A percentile compares a stretch with the other conserved stretches of the same genome.
These are phyloP conservation scores for Odiellus spinosus DNA, from an alignment of 2,888 invertebrate species.

Conservation along the genomic window DNA sequence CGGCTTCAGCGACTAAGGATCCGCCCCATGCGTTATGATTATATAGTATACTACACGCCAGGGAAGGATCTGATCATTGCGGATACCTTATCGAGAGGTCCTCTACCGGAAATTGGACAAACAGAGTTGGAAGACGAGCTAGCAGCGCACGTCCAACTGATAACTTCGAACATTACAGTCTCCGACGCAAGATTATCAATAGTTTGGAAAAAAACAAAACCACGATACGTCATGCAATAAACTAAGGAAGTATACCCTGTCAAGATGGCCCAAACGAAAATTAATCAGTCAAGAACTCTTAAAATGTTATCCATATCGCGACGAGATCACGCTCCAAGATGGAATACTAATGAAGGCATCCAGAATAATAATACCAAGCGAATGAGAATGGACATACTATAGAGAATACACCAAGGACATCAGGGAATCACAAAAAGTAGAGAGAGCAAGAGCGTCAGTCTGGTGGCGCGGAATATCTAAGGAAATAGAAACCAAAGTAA, in stretches of 20 bases:
- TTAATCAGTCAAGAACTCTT: conserved; percentile 4
- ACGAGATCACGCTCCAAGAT: conserved; percentile 9
- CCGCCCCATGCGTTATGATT: conserved; percentile 23
- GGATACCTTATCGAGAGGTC: conserved; percentile 22
- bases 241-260: no score
- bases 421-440: no score
- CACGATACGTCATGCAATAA: no score
- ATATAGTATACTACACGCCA: conserved; percentile 22
- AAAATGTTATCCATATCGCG: conserved; percentile 6
- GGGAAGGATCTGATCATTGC: conserved; percentile 24
- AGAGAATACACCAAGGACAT: no score
- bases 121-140: conserved; percentile 6
- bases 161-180: conserved; percentile 11
- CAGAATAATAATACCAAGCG: conserved; percentile 2
- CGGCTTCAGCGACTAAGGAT: conserved; percentile 27
- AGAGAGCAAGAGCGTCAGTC: conserved; percentile 4
- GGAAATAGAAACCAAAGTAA: conserved; percentile 18
- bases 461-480: conserved; percentile 18
- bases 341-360: conserved; percentile 11
- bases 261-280: conserved; percentile 5
- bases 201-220: background rate
- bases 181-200: conserved; percentile 8
- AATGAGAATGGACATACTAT: no score
- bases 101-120: conserved; percentile 1
- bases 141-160: conserved; percentile 6